phyloP scores from a whole-genome alignment of 2,888 invertebrate genomes.

The Campoplex nolae region DNA sequence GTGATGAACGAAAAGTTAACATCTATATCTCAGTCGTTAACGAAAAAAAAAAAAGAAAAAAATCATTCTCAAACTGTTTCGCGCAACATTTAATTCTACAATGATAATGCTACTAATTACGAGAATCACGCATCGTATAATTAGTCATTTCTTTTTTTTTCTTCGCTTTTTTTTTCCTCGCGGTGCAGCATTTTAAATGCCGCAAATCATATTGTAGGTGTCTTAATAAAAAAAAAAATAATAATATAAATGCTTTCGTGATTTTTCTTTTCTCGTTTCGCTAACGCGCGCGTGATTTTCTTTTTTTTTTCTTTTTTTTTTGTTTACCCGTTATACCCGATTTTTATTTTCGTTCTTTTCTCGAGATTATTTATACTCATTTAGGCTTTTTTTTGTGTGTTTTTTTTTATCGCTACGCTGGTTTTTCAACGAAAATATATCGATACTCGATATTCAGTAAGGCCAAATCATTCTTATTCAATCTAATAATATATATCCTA shows the following conservation, averaged over 20 bases:
- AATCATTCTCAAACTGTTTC: conserved; percentile 36
- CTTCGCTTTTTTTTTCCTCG: background rate
- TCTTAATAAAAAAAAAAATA: conserved; percentile 10
- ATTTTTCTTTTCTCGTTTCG: conserved; percentile 1
- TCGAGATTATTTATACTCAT: background rate
- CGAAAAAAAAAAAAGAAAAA: conserved; percentile 57
- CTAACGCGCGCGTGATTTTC: background rate
- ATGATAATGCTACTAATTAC: background rate
- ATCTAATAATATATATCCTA: background rate
- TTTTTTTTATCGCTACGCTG: background rate
- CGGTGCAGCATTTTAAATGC: conserved; percentile 65
- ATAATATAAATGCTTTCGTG: conserved; percentile 31
- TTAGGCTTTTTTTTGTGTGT: background rate
- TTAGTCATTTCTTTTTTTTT: conserved; percentile 32
- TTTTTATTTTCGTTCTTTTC: background rate
- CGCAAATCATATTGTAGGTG: conserved; percentile 37
- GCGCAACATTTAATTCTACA: conserved; percentile 37
- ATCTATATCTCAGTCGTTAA: conserved; percentile 77
- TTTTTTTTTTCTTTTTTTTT: too few species aligned
- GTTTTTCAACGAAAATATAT: background rate
- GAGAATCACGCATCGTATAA: conserved; percentile 14
- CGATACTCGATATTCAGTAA: background rate
- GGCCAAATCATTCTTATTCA: background rate
- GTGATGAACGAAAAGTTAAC: conserved; percentile 76
- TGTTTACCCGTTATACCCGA: background rate